Evolutionary conservation across 2,113 vertebrate species (phyloP).

Genomic region (Pangasianodon hypophthalmus): DNA sequence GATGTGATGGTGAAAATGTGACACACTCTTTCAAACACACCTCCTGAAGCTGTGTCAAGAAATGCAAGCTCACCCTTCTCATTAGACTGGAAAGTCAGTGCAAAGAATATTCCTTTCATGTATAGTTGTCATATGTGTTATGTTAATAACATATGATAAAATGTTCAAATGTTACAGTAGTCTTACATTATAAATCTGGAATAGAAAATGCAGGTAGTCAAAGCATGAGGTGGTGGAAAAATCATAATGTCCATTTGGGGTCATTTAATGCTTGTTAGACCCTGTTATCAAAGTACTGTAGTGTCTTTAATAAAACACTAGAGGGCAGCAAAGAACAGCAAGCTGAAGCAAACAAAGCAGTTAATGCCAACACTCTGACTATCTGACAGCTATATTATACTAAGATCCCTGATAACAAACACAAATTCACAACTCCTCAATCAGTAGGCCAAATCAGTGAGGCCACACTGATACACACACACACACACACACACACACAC

Average conservation of each 20-base stretch:
- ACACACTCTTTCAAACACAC: background rate
- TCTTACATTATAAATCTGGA: background rate
- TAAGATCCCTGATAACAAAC: background rate
- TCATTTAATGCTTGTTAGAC: background rate
- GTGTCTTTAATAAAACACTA: conserved; percentile 4
- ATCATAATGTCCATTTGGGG: background rate
- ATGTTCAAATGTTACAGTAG: background rate
- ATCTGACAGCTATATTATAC: conserved; percentile 4
- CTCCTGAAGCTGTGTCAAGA: background rate
- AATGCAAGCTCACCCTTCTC: background rate
- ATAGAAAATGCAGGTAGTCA: background rate
- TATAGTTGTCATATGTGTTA: too few species aligned
- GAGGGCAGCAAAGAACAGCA: conserved; percentile 15
- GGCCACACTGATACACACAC: background rate
- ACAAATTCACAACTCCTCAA: conserved; percentile 37
- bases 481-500: conserved; percentile 35
- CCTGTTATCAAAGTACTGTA: background rate
- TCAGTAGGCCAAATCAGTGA: conserved; percentile 25
- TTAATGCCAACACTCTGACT: background rate
- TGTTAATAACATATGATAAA: background rate
- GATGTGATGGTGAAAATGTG: too few species aligned
- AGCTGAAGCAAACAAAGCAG: background rate
- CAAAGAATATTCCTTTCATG: background rate
- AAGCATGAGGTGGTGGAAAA: background rate
- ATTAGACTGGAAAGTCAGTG: background rate